Conservation (phyloP, 1,140 invertebrate species). For the Drosophila bifasciata region DNA sequence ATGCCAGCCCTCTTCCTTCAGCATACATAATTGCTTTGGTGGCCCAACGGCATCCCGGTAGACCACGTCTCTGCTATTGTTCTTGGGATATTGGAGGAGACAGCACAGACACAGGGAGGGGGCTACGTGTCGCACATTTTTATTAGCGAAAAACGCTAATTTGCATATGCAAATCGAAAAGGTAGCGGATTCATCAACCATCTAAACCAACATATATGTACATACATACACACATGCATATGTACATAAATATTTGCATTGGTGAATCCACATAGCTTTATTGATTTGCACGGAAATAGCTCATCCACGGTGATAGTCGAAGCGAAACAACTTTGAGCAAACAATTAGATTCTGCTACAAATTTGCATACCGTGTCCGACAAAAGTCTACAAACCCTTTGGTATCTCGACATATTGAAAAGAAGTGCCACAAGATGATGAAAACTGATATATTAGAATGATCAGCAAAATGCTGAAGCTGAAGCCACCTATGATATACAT, state of each 20-base stretch:
- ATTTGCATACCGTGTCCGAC: not conserved
- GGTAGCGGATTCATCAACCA: constrained; percentile 1
- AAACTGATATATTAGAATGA: too few relatives aligned
- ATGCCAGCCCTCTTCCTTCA: too few relatives aligned
- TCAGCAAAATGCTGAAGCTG: too few relatives aligned
- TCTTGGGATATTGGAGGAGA: not conserved
- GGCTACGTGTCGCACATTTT: constrained; percentile 40
- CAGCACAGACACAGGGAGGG: not conserved
- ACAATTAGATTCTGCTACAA: constrained; percentile 37
- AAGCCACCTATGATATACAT: too few relatives aligned
- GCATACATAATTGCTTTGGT: too few relatives aligned
- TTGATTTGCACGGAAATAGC: constrained; percentile 46
- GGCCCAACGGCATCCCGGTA: not conserved
- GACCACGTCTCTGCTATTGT: not conserved
- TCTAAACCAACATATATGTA: not conserved
- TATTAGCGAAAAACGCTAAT: constrained; percentile 41
- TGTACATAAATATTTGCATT: not conserved
- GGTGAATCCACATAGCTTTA: constrained; percentile 8
- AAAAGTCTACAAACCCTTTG: too few relatives aligned
- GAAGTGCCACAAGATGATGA: too few relatives aligned
- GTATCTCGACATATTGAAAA: too few relatives aligned
- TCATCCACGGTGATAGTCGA: constrained; percentile 32
- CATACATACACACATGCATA: not conserved
- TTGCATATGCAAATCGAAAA: constrained; percentile 59
- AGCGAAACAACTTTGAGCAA: constrained; percentile 24